Percentiles rank a stretch among this genome's conserved stretches.
These are phyloP conservation scores for Hybos culiciformis DNA, from an alignment of 2,888 invertebrate species.

Conservation along the genomic window DNA sequence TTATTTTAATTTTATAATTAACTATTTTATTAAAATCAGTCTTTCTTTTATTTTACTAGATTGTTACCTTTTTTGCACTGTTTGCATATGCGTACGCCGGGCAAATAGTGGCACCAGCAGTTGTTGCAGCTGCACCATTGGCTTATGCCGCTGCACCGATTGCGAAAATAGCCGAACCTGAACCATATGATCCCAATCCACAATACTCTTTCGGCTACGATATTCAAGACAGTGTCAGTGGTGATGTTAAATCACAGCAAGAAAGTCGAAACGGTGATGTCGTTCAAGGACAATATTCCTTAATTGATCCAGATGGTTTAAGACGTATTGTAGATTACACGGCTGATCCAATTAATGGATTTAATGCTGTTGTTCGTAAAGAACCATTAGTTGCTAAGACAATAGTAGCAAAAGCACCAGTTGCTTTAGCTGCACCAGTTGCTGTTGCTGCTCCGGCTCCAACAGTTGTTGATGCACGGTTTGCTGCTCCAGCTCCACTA, in stretches of 20 bases:
- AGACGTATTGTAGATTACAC: slow-evolving; percentile 49
- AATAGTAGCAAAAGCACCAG: slow-evolving; percentile 18
- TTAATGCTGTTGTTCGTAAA: slow-evolving; percentile 33
- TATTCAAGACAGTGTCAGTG: slow-evolving; percentile 30
- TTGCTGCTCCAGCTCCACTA: slow-evolving; percentile 16
- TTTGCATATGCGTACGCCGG: no score
- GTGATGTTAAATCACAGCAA: slow-evolving; percentile 37
- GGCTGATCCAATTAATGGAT: slow-evolving; percentile 38
- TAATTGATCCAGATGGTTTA: slow-evolving; percentile 45
- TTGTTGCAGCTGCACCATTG: no score
- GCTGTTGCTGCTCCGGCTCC: slow-evolving; percentile 17
- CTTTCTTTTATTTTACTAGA: no score
- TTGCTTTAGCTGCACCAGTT: slow-evolving; percentile 7
- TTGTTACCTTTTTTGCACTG: no score
- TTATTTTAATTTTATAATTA: no score
- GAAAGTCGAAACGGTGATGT: slow-evolving; percentile 43
- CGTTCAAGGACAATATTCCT: slow-evolving; percentile 41
- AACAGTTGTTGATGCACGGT: slow-evolving; percentile 2
- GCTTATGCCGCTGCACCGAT: slow-evolving; percentile 10
- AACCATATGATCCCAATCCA: slow-evolving; percentile 17
- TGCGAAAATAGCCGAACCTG: slow-evolving; percentile 12
- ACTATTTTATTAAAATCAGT: no score
- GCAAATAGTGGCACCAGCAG: no score
- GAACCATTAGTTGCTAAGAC: slow-evolving; percentile 30
- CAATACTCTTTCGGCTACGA: slow-evolving; percentile 33